These are phyloP conservation scores for Rotaria socialis DNA, from an alignment of 2,888 invertebrate species.

Conservation along the genomic window DNA sequence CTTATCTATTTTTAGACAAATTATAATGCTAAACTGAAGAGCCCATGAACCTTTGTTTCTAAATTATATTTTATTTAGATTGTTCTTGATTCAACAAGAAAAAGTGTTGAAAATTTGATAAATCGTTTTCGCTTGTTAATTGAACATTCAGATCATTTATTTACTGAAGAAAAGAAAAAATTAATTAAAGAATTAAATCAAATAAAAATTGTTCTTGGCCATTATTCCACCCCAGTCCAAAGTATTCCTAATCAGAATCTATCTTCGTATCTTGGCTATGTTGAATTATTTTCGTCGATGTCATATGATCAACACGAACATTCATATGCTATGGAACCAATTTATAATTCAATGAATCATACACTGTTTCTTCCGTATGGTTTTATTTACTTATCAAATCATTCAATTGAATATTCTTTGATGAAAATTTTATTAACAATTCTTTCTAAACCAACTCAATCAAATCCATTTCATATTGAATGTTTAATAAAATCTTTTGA, in stretches of 20 bases:
- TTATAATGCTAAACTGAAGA: too few species aligned
- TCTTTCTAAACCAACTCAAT: background rate
- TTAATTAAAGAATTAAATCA: background rate
- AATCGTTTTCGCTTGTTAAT: background rate
- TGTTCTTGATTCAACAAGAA: background rate
- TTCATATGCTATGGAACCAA: background rate
- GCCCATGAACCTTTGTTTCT: too few species aligned
- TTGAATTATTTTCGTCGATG: background rate
- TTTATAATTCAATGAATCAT: background rate
- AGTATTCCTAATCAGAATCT: background rate
- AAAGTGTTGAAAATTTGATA: background rate
- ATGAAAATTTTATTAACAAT: background rate
- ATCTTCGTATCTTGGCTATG: background rate
- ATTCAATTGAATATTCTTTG: conserved; percentile 11
- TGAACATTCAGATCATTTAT: conserved; percentile 21
- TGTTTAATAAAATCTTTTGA: conserved; percentile 13
- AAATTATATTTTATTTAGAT: background rate
- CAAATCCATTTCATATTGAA: conserved; percentile 11
- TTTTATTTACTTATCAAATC: background rate
- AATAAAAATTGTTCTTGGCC: background rate
- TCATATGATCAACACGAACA: background rate
- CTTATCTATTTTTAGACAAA: too few species aligned
- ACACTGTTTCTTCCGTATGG: conserved; percentile 8
- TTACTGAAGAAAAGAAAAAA: background rate
- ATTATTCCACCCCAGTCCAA: background rate